Evolutionary conservation across 2,113 vertebrate species (phyloP).

Genomic region (Nycticryphes semicollaris): DNA sequence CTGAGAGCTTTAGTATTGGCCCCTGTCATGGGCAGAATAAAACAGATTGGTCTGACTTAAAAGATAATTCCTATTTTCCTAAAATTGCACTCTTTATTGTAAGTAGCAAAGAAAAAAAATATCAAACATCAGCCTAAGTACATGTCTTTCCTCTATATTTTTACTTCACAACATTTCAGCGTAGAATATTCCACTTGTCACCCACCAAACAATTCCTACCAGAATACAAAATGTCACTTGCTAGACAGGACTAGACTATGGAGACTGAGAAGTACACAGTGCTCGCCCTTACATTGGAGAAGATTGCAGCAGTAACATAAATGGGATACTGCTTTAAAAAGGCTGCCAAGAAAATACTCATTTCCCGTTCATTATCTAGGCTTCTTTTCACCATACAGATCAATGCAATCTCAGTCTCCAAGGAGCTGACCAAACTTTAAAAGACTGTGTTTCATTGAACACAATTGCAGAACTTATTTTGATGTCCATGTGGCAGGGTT

Average conservation of each 20-base stretch:
- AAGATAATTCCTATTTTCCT: background rate
- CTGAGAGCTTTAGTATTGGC: background rate
- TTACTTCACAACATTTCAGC: background rate
- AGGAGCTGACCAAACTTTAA: background rate
- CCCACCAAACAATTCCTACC: background rate
- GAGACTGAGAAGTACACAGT: background rate
- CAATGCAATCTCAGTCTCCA: background rate
- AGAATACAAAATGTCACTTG: background rate
- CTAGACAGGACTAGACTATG: background rate
- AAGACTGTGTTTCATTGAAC: background rate
- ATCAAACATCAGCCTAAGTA: background rate
- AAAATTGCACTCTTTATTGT: background rate
- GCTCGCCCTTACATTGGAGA: background rate
- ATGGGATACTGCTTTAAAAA: background rate
- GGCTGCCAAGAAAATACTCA: background rate
- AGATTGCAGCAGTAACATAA: background rate
- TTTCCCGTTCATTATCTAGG: background rate
- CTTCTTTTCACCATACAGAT: background rate
- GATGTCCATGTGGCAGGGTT: background rate
- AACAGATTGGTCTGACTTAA: background rate
- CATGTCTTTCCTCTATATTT: background rate
- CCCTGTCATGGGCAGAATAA: background rate
- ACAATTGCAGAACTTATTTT: background rate
- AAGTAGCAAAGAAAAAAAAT: background rate
- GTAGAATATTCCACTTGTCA: background rate